Evolutionary conservation across 2,113 vertebrate genomes (phyloP), one percentile per base, ranked within the genome.

Genomic region (Tamias sibiricus): DNA sequence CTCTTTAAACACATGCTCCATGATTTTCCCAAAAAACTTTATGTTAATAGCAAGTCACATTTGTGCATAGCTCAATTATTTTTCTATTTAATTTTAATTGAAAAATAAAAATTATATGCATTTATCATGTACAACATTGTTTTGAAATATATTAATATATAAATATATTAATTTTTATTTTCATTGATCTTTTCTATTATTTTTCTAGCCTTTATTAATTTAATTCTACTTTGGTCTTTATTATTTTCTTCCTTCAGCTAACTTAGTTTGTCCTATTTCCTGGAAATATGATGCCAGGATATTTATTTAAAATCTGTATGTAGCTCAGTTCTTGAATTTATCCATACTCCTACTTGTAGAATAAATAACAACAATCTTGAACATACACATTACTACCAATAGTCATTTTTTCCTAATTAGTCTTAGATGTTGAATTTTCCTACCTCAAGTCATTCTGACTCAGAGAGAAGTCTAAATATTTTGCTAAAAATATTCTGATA

Each of bases 371-470:
- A 19, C 13, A 32, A 37, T n/a, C 44, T 92, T 72, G 4, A 95
- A 77, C n/a, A 62, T 54, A 52, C 2, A 22, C 12, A 35, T 82
- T 74, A 75, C 66, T 74, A 52, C 26, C 69, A 89, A 28, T 17
- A 96, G 84, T 42, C 0, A 24, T 64, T 80, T 91, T 91, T 69
- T 85, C 68, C 35, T 79, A 62, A 10, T 69, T 19, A 75, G 17
- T 76, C 44, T 57, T 69, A 17, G 8, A 64, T 95, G 37, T 42
- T 92, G 54, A 42, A 22, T 91, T 95, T 93, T 94, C 8, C n/a
- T 91, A 84, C n/a, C 64, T 11, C 4, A 87, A 40, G 35, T 82
- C 24, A 87, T 83, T 59, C 52, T 90, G 57, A 66, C 30, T 44
- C 35, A 83, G 20, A 24, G 44, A 59, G 93, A 91, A 66, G 44